Evolutionary conservation across 2,113 vertebrate genomes (phyloP), one percentile per base, ranked within the genome.

Genomic region (Falco punctatus): DNA sequence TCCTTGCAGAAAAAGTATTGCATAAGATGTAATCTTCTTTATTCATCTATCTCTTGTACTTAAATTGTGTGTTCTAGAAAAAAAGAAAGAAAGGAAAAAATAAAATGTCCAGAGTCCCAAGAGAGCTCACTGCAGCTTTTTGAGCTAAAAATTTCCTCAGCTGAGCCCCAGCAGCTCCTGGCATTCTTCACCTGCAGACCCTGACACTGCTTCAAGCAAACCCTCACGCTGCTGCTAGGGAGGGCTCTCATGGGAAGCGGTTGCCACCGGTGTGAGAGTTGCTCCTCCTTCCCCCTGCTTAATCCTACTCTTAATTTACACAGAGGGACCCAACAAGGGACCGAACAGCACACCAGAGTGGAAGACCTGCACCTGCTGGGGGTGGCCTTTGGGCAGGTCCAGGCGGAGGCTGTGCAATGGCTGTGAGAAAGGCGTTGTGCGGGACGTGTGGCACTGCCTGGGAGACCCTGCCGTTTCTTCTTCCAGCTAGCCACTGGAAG

Each of bases 221-320:
- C 3, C 3, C 6, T 57, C 49, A 40, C 35, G 16, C 4, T 57
- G 6, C 35, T 61, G 13, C 15, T 46, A 0, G 16, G 13, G 11
- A 2, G 2, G 3, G 9, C 54, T 46, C 51, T 84, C 28, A 27
- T 6, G 15, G 21, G 55, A 70, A 91, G 8, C 0, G 0, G 14
- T 20, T 69, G 33, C 9, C 13, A 32, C 27, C 0, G 2, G 16
- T 44, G 8, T 57, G 30, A 62, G 26, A 48, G 6, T 48, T 1
- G 1, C 3, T 62, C 21, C 13, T 58, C 17, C 54, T 32, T 52
- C 40, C 23, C 15, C 10, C 19, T 66, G 10, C 2, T 49, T 33
- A 73, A 73, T 89, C 23, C 22, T 73, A 27, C n/a, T 84, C 49
- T 48, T 51, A 21, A 30, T 78, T 92, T 89, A 58, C 55, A 46